phyloP scores from a whole-genome alignment of 2,797 vertebrate species.

The Danio kyathit region DNA sequence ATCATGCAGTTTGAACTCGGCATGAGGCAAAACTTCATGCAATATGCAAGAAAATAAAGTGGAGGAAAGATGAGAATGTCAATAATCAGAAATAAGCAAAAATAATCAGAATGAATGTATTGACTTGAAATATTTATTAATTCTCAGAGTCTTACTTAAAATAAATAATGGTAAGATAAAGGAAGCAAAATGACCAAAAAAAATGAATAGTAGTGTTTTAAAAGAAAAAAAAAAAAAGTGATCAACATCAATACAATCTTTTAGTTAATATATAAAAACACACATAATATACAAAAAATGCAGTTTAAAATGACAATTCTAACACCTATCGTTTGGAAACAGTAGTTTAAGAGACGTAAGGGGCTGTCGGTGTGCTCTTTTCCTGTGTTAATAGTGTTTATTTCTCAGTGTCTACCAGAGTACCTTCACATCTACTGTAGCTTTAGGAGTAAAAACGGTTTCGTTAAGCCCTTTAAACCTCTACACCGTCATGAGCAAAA shows the following conservation, averaged over 20 bases:
- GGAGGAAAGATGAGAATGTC: constrained; percentile 67
- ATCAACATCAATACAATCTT: constrained; percentile 83
- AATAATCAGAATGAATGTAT: constrained; percentile 81
- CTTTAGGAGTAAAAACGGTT: constrained; percentile 32
- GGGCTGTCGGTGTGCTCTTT: constrained; percentile 62
- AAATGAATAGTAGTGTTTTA: constrained; percentile 83
- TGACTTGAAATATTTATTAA: constrained; percentile 88
- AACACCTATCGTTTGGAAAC: constrained; percentile 72
- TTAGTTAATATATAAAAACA: constrained; percentile 86
- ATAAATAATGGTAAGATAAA: constrained; percentile 91
- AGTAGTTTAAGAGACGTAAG: constrained; percentile 71
- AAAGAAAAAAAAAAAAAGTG: constrained; percentile 73
- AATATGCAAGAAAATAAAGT: constrained; percentile 46
- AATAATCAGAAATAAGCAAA: constrained; percentile 65
- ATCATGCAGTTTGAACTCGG: no score
- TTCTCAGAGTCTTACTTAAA: constrained; percentile 89
- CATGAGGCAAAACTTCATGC: neutral
- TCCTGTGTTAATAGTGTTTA: constrained; percentile 69
- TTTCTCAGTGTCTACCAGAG: constrained; percentile 56
- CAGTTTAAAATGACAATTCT: constrained; percentile 76
- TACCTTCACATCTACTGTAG: constrained; percentile 34
- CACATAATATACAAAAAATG: constrained; percentile 80
- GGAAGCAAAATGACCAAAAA: constrained; percentile 82
- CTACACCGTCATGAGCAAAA: constrained; percentile 60
- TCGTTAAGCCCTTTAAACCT: constrained; percentile 55